Evolutionary conservation across 2,888 invertebrate genomes (phyloP).

Genomic region (Pterostichus niger): DNA sequence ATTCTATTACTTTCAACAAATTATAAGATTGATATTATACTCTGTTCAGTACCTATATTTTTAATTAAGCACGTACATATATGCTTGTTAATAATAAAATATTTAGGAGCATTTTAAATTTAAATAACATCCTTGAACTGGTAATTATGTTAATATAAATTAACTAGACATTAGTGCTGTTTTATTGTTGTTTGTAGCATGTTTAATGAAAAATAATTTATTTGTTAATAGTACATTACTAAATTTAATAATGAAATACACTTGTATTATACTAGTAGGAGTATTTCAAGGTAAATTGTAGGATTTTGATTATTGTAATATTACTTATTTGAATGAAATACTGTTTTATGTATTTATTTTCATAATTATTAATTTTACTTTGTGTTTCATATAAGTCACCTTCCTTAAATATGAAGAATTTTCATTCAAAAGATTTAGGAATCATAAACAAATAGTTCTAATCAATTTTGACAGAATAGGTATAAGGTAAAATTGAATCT

Average conservation of each 20-base stretch:
- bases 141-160: conserved; percentile 29
- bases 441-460: not conserved
- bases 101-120: not conserved
- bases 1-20: not conserved
- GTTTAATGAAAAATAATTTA: conserved; percentile 31
- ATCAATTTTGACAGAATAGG: no score
- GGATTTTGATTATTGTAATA: not conserved
- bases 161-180: conserved; percentile 4
- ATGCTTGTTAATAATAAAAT: no score
- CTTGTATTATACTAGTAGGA: conserved; percentile 14
- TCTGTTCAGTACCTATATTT: no score
- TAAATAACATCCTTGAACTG: conserved; percentile 31
- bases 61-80: no score
- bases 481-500: no score
- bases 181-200: conserved; percentile 43
- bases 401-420: not conserved
- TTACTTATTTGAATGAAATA: not conserved
- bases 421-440: not conserved
- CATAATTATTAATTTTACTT: not conserved
- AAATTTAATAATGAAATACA: conserved; percentile 17
- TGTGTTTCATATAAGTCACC: not conserved
- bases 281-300: conserved; percentile 42
- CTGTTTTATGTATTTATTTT: not conserved
- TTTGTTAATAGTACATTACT: conserved; percentile 15
- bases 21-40: no score